A percentile compares a stretch with the other conserved stretches of the same genome.
These are phyloP conservation scores for Prorops nasuta DNA, from an alignment of 1,140 invertebrate species.

Conservation along the genomic window DNA sequence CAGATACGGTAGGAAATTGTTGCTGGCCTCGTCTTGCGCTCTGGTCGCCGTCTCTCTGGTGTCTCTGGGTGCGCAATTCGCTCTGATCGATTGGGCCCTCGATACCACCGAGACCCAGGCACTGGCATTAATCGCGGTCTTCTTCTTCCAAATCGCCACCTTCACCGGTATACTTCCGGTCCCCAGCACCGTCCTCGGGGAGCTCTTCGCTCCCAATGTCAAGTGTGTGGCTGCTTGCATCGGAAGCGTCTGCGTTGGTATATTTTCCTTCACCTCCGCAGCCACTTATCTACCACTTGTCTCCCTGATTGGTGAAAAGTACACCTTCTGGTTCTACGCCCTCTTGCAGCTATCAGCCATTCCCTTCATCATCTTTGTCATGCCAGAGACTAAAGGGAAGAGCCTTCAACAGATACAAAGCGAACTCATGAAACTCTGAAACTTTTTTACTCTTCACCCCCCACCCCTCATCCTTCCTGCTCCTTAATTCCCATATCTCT, in stretches of 20 bases:
- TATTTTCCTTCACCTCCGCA: conserved; percentile 73
- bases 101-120: conserved; percentile 5
- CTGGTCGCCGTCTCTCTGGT: conserved; percentile 55
- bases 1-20: conserved; percentile 63
- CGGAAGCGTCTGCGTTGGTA: conserved; percentile 68
- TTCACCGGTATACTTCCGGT: conserved; percentile 70
- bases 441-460: too few relatives aligned
- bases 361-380: conserved; percentile 12
- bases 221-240: conserved; percentile 71
- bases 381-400: conserved; percentile 37
- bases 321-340: conserved; percentile 71
- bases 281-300: conserved; percentile 70
- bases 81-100: conserved; percentile 15
- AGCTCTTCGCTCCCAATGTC: conserved; percentile 26
- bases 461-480: too few relatives aligned
- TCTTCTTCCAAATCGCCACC: conserved; percentile 38
- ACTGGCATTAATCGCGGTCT: conserved; percentile 18
- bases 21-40: conserved; percentile 62
- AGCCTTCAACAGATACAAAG: conserved; percentile 32
- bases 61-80: conserved; percentile 16
- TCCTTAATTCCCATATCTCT: too few relatives aligned
- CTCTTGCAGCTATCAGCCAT: conserved; percentile 5
- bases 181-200: conserved; percentile 63
- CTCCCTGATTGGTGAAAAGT: conserved; percentile 63
- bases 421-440: conserved; percentile 11